These are phyloP conservation scores for Mesoligia furuncula DNA, from an alignment of 2,888 invertebrate species.

Conservation along the genomic window DNA sequence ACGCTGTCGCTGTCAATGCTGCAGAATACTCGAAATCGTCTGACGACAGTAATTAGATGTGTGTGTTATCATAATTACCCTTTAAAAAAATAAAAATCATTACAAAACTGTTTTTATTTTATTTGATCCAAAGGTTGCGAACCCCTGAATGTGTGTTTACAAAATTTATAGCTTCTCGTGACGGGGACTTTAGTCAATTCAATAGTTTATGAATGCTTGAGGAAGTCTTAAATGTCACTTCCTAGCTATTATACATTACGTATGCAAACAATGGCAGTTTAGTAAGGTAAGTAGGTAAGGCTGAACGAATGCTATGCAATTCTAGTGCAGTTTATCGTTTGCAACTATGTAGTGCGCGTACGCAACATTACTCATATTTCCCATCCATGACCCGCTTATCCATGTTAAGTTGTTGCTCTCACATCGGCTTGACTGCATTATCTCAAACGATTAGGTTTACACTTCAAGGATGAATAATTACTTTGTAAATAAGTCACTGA, in stretches of 20 bases:
- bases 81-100: too few species aligned
- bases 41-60: too few species aligned
- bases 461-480: constrained; percentile 38
- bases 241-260: constrained; percentile 55
- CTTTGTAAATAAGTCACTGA: constrained; percentile 15
- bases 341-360: constrained; percentile 68
- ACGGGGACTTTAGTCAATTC: neutral
- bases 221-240: constrained; percentile 60
- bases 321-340: constrained; percentile 53
- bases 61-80: too few species aligned
- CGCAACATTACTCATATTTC: constrained; percentile 70
- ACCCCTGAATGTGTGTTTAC: too few species aligned
- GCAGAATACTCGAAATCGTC: too few species aligned
- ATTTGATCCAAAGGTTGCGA: too few species aligned
- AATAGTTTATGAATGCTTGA: constrained; percentile 45
- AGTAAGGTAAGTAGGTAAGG: constrained; percentile 27
- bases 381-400: constrained; percentile 81
- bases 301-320: constrained; percentile 41
- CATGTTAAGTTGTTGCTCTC: constrained; percentile 62
- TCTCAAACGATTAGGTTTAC: constrained; percentile 48
- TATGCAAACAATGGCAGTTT: constrained; percentile 63
- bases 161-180: too few species aligned
- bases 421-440: constrained; percentile 54
- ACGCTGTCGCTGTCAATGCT: too few species aligned
- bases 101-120: too few species aligned